Evolutionary conservation across 1,140 invertebrate species (phyloP), one percentile per base, ranked within the genome.

Genomic region (Cydia strobilella): DNA sequence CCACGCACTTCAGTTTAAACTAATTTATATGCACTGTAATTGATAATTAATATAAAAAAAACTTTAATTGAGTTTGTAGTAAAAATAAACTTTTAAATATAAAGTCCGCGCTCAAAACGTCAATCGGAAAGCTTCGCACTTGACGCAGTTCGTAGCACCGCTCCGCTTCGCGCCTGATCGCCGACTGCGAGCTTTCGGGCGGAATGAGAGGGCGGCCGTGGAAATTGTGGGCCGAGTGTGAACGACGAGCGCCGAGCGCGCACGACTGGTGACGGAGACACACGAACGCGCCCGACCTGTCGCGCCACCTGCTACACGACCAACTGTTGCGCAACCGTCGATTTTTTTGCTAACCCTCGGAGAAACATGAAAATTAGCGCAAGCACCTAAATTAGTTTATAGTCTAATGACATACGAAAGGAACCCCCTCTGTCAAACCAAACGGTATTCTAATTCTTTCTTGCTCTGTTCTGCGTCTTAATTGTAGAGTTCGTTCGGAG

Each of bases 311-410:
- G 91, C 90, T 86, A 82, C 79, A 76, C 77, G 76, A 85, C 89
- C 90, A 92, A 92, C 90, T 91, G 90, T 92, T 92, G 88, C 88
- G 80, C 88, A 88, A 87, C 90, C 89, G 90, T 92, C 90, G 90
- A 87, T 92, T 92, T 92, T 79, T 92, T 91, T 88, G 86, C 84
- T 81, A 84, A 87, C 82, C 83, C 83, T 78, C 80, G 76, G 48
- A 71, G 69, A 76, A 82, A 85, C 80, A 84, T 83, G 85, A 89
- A 91, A 90, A 90, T 90, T 87, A 86, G 86, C 54, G 73, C 86
- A 25, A 72, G 75, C 75, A 42, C 59, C 71, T 74, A 85, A 85
- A 84, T 79, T 72, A 69, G 66, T 77, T 71, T 54, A 75, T 72
- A 39, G 35, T 74, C 18, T 72, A 45, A 45, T 27, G 62, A 75